Evolutionary conservation across 2,113 vertebrate species (phyloP).

Genomic region (Paracanthobrama guichenoti): DNA sequence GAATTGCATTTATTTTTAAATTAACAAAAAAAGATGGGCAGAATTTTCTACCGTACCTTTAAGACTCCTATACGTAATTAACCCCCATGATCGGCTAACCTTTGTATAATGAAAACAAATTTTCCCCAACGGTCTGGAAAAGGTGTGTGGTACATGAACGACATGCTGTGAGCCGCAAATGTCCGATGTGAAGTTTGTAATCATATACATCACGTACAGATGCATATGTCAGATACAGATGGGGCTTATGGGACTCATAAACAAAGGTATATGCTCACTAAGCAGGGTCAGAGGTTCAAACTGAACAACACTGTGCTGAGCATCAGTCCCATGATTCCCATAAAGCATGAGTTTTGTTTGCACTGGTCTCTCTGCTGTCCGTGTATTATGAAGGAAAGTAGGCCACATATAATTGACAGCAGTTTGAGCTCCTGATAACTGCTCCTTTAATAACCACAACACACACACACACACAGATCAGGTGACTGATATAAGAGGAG

Average conservation of each 20-base stretch:
- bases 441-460: conserved; percentile 23
- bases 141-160: not conserved
- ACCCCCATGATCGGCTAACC: not conserved
- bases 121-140: not conserved
- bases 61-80: too few relatives aligned
- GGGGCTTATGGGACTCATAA: not conserved
- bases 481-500: conserved; percentile 50
- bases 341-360: conserved; percentile 13
- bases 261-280: not conserved
- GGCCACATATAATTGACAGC: conserved; percentile 23
- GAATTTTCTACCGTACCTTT: too few relatives aligned
- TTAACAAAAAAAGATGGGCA: not conserved
- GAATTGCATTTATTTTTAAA: not conserved
- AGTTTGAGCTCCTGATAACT: conserved; percentile 8
- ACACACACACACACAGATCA: conserved; percentile 30
- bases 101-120: not conserved
- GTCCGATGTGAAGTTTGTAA: not conserved
- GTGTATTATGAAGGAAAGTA: conserved; percentile 7
- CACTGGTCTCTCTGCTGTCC: not conserved
- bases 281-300: not conserved
- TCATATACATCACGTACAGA: not conserved
- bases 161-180: not conserved
- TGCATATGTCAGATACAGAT: not conserved
- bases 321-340: conserved; percentile 32
- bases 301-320: not conserved